phyloP scores from a whole-genome alignment of 2,113 vertebrate genomes.

The Pheucticus melanocephalus region DNA sequence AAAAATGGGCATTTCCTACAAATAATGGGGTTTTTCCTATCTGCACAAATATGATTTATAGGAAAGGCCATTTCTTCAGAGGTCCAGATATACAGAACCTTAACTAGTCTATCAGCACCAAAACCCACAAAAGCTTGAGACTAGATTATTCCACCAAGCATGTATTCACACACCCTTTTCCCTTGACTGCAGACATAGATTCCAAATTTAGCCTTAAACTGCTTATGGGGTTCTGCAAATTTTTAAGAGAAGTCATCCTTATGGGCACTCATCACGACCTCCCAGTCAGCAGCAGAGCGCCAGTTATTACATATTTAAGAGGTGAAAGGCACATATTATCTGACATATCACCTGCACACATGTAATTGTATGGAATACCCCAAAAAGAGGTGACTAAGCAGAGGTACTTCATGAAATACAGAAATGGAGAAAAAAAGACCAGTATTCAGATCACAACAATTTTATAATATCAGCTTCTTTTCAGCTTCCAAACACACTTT shows the following conservation, averaged over 20 bases:
- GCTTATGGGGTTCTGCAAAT: not conserved
- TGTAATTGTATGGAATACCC: not conserved
- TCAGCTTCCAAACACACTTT: not conserved
- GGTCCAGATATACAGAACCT: not conserved
- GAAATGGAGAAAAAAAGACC: not conserved
- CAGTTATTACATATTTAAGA: accelerated
- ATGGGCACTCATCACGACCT: not conserved
- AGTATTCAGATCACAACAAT: not conserved
- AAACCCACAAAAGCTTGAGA: not conserved
- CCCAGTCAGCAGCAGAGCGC: not conserved
- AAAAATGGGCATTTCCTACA: not conserved
- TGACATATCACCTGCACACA: no score
- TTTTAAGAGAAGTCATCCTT: not conserved
- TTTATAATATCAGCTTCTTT: not conserved
- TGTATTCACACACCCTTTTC: not conserved
- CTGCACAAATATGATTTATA: not conserved
- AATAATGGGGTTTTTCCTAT: accelerated
- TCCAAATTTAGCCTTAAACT: not conserved
- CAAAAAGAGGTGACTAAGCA: not conserved
- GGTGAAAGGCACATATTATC: not conserved
- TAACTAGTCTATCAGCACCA: not conserved
- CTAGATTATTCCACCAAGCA: not conserved
- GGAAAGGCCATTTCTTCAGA: not conserved
- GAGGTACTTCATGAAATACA: not conserved
- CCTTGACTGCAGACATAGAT: not conserved